Conservation (phyloP, 2,888 invertebrate species). For the Lepidochrysops patricia region DNA sequence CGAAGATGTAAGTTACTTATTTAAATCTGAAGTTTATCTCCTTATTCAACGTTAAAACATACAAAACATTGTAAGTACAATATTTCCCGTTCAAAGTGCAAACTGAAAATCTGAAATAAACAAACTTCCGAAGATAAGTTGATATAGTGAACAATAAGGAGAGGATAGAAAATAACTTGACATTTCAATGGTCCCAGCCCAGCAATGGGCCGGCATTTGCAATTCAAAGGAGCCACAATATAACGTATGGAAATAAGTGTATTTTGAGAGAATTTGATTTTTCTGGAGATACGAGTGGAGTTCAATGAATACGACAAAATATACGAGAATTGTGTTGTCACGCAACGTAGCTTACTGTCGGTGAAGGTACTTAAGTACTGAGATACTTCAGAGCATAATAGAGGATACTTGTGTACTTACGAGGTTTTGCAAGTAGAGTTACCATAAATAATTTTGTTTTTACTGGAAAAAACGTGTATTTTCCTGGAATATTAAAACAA, state of each 20-base stretch:
- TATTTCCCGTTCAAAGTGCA: background rate
- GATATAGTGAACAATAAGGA: constrained; percentile 37
- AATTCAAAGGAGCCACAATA: constrained; percentile 69
- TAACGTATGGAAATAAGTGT: constrained; percentile 62
- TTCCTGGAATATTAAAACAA: no score
- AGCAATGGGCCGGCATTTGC: constrained; percentile 63
- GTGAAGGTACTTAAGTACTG: background rate
- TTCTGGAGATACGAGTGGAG: constrained; percentile 37
- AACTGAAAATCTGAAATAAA: background rate
- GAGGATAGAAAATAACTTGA: constrained; percentile 72
- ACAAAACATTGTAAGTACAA: no score
- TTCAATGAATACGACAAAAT: constrained; percentile 21
- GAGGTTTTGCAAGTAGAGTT: no score
- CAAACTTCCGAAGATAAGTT: constrained; percentile 8
- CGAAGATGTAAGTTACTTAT: no score
- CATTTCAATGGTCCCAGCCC: constrained; percentile 64
- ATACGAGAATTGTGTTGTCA: background rate
- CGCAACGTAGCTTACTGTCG: background rate
- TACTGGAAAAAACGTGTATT: no score
- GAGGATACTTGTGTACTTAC: no score
- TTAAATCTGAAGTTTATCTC: no score
- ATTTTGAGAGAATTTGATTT: constrained; percentile 64
- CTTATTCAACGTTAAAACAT: no score
- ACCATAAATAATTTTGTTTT: no score
- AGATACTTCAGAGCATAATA: no score